Conservation (phyloP, 2,113 vertebrate genomes). For the Oenanthe oenanthe region DNA sequence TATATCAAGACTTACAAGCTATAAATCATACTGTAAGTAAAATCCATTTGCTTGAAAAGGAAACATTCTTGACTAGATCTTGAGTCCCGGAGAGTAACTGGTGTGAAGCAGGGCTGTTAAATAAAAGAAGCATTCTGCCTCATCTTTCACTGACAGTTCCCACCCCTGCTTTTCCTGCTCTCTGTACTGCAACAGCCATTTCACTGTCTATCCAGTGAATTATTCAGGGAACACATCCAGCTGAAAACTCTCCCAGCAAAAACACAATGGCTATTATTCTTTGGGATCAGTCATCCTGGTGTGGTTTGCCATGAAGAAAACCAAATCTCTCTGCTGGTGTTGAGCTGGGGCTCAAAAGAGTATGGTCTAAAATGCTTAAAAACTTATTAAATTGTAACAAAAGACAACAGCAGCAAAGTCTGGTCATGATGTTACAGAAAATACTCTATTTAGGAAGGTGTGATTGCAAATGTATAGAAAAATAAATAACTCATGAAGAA, state of each 20-base stretch:
- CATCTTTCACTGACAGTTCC: background rate
- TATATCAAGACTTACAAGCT: background rate
- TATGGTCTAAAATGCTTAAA: background rate
- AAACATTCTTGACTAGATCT: background rate
- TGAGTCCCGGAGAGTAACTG: background rate
- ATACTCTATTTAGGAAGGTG: background rate
- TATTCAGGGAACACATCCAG: background rate
- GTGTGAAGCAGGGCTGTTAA: background rate
- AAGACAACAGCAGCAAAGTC: background rate
- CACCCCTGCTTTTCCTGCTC: background rate
- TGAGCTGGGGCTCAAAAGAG: background rate
- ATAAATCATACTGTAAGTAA: background rate
- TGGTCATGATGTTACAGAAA: background rate
- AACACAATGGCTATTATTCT: background rate
- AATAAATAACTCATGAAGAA: background rate
- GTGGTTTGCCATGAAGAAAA: background rate
- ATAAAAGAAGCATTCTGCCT: background rate
- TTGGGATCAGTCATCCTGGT: background rate
- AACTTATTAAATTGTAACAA: background rate
- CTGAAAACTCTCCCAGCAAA: background rate
- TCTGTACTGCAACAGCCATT: background rate
- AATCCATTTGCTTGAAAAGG: background rate
- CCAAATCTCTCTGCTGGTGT: background rate
- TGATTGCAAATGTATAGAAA: background rate
- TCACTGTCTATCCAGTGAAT: background rate